A percentile compares a stretch with the other conserved stretches of the same genome.
phyloP scores from a whole-genome alignment of 2,113 vertebrate species.

The Ophthalmotilapia sp. region DNA sequence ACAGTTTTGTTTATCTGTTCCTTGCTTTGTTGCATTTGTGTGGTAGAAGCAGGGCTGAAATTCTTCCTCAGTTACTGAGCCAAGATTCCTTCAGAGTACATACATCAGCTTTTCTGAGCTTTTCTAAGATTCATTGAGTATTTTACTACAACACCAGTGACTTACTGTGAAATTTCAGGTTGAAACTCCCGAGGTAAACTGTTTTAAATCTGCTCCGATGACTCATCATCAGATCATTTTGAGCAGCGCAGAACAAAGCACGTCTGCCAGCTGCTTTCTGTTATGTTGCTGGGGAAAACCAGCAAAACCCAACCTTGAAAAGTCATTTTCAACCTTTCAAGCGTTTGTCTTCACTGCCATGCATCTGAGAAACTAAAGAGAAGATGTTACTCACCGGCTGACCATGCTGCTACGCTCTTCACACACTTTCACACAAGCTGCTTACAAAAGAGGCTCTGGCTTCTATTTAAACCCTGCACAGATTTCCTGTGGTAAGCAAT shows the following conservation, averaged over 20 bases:
- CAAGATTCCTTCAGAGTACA: background rate
- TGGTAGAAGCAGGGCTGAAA: background rate
- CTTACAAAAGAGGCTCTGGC: background rate
- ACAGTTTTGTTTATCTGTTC: background rate
- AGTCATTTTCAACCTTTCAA: background rate
- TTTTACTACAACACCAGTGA: background rate
- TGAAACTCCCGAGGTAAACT: background rate
- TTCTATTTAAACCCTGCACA: constrained; percentile 19
- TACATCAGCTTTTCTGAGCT: background rate
- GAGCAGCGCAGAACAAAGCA: background rate
- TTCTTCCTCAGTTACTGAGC: background rate
- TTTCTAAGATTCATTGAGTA: background rate
- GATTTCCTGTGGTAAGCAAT: constrained; percentile 27
- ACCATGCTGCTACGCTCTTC: constrained; percentile 74
- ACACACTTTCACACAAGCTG: background rate
- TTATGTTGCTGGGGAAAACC: background rate
- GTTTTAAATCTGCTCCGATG: background rate
- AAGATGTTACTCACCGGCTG: constrained; percentile 77
- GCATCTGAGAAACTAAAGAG: background rate
- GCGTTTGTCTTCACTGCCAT: background rate
- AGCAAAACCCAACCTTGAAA: background rate
- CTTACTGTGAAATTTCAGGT: background rate
- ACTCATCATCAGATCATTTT: background rate
- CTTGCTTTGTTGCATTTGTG: background rate
- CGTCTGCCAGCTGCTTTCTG: background rate